phyloP scores from a whole-genome alignment of 2,113 vertebrate species.

The Poeciliopsis occidentalis region DNA sequence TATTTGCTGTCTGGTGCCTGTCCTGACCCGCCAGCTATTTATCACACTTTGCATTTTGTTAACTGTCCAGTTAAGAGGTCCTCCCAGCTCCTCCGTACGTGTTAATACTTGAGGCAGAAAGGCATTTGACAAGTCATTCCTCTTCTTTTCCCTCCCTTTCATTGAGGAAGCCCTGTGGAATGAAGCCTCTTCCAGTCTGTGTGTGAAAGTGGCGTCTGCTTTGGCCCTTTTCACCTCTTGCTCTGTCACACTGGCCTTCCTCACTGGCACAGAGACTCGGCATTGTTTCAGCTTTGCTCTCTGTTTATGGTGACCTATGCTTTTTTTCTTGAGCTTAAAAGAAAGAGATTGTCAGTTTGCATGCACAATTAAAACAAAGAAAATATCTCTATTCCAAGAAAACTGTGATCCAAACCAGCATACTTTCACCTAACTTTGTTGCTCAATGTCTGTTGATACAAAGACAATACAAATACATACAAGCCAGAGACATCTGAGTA shows the following conservation, averaged over 20 bases:
- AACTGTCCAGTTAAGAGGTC: slow-evolving; percentile 43
- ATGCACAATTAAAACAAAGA: background rate
- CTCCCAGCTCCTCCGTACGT: slow-evolving; percentile 25
- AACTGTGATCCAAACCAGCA: background rate
- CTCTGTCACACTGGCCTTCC: slow-evolving; percentile 35
- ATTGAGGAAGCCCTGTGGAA: slow-evolving; percentile 50
- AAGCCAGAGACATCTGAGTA: background rate
- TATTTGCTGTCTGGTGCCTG: slow-evolving; percentile 5
- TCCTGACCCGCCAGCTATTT: slow-evolving; percentile 16
- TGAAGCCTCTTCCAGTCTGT: slow-evolving; percentile 43
- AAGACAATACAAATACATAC: background rate
- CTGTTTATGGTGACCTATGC: slow-evolving; percentile 44
- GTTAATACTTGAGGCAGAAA: slow-evolving; percentile 43
- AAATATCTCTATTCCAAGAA: background rate
- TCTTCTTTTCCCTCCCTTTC: slow-evolving; percentile 37
- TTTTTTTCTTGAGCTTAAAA: slow-evolving; percentile 6
- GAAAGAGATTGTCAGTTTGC: background rate
- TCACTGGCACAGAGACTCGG: slow-evolving; percentile 54
- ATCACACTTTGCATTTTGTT: slow-evolving; percentile 30
- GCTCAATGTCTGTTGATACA: background rate
- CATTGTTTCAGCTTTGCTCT: slow-evolving; percentile 56
- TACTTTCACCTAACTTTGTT: slow-evolving; percentile 1
- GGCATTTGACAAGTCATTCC: slow-evolving; percentile 60
- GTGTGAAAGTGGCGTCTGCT: slow-evolving; percentile 44
- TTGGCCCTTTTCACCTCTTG: slow-evolving; percentile 58